Percentiles rank a stretch among this genome's conserved stretches.
phyloP scores from a whole-genome alignment of 2,888 invertebrate genomes.

The Volucella bombylans region DNA sequence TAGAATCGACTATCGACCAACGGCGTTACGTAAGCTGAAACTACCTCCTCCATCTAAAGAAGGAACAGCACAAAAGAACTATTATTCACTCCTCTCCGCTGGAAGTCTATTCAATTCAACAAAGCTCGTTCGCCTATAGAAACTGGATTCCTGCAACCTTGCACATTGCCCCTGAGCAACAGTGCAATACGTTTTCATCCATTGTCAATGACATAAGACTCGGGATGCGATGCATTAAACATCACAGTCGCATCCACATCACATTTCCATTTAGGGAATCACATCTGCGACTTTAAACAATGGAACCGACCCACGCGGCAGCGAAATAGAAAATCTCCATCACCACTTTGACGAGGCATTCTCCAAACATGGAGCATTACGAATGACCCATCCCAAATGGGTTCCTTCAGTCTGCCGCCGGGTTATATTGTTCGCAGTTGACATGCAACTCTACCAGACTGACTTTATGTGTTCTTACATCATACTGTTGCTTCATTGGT shows the following conservation, averaged over 20 bases:
- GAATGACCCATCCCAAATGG: constrained; percentile 7
- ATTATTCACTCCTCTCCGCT: no score
- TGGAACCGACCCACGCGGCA: neutral
- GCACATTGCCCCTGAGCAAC: constrained; percentile 2
- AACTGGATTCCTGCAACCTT: constrained; percentile 7
- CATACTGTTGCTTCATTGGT: constrained; percentile 6
- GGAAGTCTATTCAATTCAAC: no score
- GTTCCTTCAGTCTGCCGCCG: constrained; percentile 2
- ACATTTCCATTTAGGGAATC: constrained; percentile 35
- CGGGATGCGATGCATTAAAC: constrained; percentile 6
- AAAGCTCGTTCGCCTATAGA: no score
- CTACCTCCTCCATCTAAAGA: no score
- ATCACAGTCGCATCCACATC: constrained; percentile 19
- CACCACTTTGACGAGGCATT: constrained; percentile 7
- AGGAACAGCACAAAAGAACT: no score
- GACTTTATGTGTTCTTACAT: constrained; percentile 6
- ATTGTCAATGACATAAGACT: constrained; percentile 20
- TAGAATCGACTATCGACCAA: no score
- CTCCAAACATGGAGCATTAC: neutral
- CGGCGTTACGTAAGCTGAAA: no score
- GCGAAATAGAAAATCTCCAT: neutral
- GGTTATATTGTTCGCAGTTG: constrained; percentile 10
- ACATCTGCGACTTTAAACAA: constrained; percentile 42
- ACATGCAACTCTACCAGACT: neutral
- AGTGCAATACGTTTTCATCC: neutral